These are phyloP conservation scores for Thymelicus sylvestris DNA, from an alignment of 2,888 invertebrate genomes.

Conservation along the genomic window DNA sequence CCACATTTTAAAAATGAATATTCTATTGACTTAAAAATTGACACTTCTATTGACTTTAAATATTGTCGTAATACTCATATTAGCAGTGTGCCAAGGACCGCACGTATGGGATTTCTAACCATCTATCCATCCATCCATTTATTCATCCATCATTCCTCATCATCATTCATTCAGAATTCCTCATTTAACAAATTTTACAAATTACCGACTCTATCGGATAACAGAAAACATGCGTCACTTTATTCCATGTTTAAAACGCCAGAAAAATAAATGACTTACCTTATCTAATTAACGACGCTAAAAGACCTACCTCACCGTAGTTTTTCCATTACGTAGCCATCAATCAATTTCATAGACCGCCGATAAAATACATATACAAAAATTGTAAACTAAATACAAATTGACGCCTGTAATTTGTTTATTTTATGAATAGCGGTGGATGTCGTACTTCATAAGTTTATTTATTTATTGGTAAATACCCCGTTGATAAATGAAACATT, in stretches of 20 bases:
- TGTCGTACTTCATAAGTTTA: background rate
- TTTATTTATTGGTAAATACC: background rate
- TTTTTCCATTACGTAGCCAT: constrained; percentile 10
- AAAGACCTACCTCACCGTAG: constrained; percentile 26
- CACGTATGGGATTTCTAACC: too few relatives aligned
- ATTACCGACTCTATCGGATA: too few relatives aligned
- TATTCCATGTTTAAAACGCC: constrained; percentile 11
- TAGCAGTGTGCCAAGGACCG: too few relatives aligned
- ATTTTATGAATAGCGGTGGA: constrained; percentile 4
- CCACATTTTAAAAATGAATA: too few relatives aligned
- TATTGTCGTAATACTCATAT: too few relatives aligned
- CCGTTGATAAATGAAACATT: constrained; percentile 2
- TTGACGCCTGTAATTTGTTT: constrained; percentile 28
- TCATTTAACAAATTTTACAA: too few relatives aligned
- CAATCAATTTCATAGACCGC: constrained; percentile 19
- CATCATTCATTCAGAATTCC: too few relatives aligned
- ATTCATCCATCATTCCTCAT: too few relatives aligned
- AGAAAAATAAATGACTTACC: constrained; percentile 4
- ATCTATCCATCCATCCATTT: too few relatives aligned
- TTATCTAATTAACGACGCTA: constrained; percentile 13
- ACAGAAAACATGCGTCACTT: background rate
- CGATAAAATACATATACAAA: constrained; percentile 13
- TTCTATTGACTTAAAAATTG: too few relatives aligned
- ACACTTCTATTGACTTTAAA: too few relatives aligned
- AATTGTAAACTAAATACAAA: constrained; percentile 10